Conservation (phyloP, 2,888 invertebrate species). For the Acanthosepion esculentum region DNA sequence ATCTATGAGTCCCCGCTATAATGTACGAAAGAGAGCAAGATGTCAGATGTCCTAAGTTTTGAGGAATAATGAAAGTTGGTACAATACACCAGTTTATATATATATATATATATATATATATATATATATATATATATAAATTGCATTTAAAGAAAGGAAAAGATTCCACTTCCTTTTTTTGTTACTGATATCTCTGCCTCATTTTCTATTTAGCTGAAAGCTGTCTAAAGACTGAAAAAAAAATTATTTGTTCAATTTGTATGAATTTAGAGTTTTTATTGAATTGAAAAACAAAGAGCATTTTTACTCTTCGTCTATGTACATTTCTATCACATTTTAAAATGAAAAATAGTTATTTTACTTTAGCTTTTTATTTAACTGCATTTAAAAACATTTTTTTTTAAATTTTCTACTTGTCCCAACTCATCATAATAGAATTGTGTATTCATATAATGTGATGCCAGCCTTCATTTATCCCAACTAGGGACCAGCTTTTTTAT, state of each 20-base stretch:
- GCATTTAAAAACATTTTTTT: not conserved
- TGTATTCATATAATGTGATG: not conserved
- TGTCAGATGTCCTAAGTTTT: not conserved
- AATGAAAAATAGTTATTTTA: not conserved
- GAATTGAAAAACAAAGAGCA: not conserved
- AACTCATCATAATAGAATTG: not conserved
- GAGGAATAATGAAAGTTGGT: not conserved
- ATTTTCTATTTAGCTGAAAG: not conserved
- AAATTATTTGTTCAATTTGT: not conserved
- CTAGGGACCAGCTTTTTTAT: not conserved
- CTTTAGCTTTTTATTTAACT: not conserved
- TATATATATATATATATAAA: too few species aligned
- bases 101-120: not conserved
- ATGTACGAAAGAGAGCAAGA: not conserved
- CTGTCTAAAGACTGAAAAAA: not conserved
- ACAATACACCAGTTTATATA: not conserved
- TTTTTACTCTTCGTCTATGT: not conserved
- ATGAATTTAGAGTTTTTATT: not conserved
- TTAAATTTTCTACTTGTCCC: too few species aligned
- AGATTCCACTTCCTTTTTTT: not conserved
- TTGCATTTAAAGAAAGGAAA: not conserved
- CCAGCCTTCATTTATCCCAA: not conserved
- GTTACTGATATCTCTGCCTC: not conserved
- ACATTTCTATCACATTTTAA: not conserved
- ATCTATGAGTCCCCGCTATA: too few species aligned